These are phyloP conservation scores for Dolichoris vasculosae DNA, from an alignment of 1,140 invertebrate genomes.

Conservation along the genomic window DNA sequence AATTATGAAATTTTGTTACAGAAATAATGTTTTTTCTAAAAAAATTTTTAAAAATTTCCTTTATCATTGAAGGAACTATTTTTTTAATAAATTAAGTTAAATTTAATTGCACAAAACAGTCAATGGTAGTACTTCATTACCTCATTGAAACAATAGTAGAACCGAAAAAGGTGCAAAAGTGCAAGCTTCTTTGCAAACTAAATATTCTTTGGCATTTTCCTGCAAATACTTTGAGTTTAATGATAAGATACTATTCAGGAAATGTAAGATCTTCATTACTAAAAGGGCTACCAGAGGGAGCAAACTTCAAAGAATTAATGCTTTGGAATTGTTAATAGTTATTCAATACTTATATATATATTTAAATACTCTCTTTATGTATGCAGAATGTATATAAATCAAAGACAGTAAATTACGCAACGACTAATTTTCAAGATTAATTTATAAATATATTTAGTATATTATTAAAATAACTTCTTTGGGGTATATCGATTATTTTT, in stretches of 20 bases:
- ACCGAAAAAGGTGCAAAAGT: background rate
- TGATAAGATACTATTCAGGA: background rate
- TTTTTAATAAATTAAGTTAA: background rate
- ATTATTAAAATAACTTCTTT: no score
- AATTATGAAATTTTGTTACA: background rate
- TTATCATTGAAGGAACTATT: background rate
- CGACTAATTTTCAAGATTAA: no score
- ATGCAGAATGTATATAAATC: no score
- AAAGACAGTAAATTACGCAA: no score
- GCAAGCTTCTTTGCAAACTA: background rate
- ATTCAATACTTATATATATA: no score
- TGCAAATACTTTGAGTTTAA: background rate
- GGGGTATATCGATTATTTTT: no score
- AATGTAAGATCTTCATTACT: background rate
- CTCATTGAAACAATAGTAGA: background rate
- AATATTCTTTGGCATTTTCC: background rate
- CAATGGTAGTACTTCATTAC: background rate
- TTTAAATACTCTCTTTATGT: no score
- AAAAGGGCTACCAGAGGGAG: background rate
- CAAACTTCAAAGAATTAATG: background rate
- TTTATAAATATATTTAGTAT: no score
- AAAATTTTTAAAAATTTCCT: background rate
- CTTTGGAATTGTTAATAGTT: background rate
- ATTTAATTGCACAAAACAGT: background rate
- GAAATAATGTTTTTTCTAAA: background rate